Evolutionary conservation across 2,888 invertebrate species (phyloP), one percentile per base, ranked within the genome.

Genomic region (Chouioia cunea): DNA sequence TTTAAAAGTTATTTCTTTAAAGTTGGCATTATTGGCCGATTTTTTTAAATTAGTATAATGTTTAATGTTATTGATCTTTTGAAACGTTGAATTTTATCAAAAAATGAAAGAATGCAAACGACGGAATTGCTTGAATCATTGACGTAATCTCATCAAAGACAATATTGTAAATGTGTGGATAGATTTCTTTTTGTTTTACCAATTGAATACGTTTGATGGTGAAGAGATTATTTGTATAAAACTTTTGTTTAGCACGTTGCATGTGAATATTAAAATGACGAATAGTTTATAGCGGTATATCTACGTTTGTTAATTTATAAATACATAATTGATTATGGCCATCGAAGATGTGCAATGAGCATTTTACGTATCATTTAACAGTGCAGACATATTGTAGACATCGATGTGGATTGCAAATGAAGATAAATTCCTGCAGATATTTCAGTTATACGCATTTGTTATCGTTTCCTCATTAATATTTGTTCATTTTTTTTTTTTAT

Each of bases 371-470:
- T 54, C 58, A 46, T 63, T 54, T 43, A 64, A 53, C 36, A 59
- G n/a, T 64, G 18, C 43, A 53, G 18, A 56, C 27, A 22, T 8
- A 56, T 8, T 23, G 20, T 16, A 54, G 15, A 20, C 18, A 47
- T 43, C 23, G 18, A 65, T 15, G 12, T 65, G 52, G 44, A 65
- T 72, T 60, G 52, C 62, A 23, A 67, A 36, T 10, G n/a, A 65
- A 52, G 14, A 56, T 52, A 16, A 59, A 60, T 72, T 68, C 60
- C 58, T 60, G 65, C 60, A 56, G 52, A 54, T 66, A 53, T 63
- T 12, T 3, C 54, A 65, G 46, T 46, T 70, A 20, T 54, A 65
- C 53, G 64, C 44, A 48, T 36, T 67, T 63, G 47, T 63, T 57
- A n/a, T 63, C 47, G 58, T 53, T 71, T 48, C 8, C 47, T 52